These are phyloP conservation scores for Bufo bufo DNA, from an alignment of 2,113 vertebrate species.

Conservation along the genomic window DNA sequence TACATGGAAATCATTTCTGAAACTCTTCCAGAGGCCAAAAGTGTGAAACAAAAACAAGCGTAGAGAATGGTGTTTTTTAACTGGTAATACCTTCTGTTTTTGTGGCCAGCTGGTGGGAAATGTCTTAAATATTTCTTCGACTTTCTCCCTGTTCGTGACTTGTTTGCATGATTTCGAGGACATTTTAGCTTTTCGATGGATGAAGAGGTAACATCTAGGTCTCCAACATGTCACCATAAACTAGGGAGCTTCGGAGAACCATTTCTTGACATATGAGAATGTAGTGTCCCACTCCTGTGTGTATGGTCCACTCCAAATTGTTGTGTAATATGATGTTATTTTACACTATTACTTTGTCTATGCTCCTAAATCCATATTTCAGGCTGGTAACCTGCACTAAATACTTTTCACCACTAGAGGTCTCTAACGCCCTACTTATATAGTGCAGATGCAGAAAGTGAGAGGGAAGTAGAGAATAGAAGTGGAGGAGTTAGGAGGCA, in stretches of 20 bases:
- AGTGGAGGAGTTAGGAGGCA: too few species aligned
- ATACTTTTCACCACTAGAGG: too few species aligned
- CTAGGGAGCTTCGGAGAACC: neutral
- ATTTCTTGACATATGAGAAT: neutral
- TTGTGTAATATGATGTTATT: too few species aligned
- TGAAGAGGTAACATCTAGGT: neutral
- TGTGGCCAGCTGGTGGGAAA: conserved; percentile 42
- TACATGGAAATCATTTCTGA: conserved; percentile 55
- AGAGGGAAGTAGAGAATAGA: too few species aligned
- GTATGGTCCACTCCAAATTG: too few species aligned
- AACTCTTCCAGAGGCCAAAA: conserved; percentile 52
- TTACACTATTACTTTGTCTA: too few species aligned
- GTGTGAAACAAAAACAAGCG: conserved; percentile 53
- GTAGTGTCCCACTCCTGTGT: too few species aligned
- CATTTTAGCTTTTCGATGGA: neutral
- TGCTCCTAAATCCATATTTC: too few species aligned
- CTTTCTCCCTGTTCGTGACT: neutral
- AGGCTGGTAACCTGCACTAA: too few species aligned
- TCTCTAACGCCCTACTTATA: too few species aligned
- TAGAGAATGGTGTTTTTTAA: conserved; percentile 33
- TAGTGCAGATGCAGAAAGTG: too few species aligned
- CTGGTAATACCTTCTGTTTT: conserved; percentile 45
- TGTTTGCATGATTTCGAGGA: neutral
- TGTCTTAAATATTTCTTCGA: conserved; percentile 36
- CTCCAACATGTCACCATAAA: neutral